Percentiles rank a stretch among this genome's conserved stretches.
Evolutionary conservation across 2,888 invertebrate genomes (phyloP).

Genomic region (Drosophila gaucha): DNA sequence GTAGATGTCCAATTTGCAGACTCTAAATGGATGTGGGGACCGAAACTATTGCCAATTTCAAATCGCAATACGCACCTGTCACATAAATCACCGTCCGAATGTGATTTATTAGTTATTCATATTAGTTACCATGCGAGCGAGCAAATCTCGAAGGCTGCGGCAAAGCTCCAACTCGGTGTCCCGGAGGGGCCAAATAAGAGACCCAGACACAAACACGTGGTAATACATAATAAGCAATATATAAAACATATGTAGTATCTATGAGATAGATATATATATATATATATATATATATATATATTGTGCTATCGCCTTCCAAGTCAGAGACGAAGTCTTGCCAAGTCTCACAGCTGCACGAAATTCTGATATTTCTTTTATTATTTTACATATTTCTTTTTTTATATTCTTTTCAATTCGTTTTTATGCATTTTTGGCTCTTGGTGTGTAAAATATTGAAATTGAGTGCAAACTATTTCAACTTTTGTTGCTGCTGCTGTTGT

Average conservation of each 20-base stretch:
- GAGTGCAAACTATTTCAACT: conserved; percentile 78
- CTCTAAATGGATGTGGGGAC: conserved; percentile 58
- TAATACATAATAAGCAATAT: conserved; percentile 76
- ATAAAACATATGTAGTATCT: conserved; percentile 76
- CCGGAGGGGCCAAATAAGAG: conserved; percentile 45
- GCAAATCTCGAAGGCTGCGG: conserved; percentile 37
- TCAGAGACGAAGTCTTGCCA: conserved; percentile 46
- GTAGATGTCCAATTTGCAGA: conserved; percentile 68
- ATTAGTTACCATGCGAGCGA: conserved; percentile 64
- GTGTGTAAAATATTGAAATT: conserved; percentile 77
- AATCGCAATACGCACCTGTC: conserved; percentile 79
- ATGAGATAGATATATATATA: conserved; percentile 50
- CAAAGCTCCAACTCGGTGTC: conserved; percentile 30
- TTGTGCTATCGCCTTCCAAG: conserved; percentile 18
- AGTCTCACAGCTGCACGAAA: conserved; percentile 53
- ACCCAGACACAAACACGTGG: conserved; percentile 55
- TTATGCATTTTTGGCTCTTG: conserved; percentile 22
- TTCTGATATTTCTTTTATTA: conserved; percentile 32
- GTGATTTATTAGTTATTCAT: conserved; percentile 79
- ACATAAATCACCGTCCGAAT: conserved; percentile 74
- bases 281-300: conserved; percentile 63
- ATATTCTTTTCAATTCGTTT: conserved; percentile 5
- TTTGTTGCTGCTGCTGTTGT: conserved; percentile 20
- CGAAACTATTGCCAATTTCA: conserved; percentile 74
- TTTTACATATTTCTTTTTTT: conserved; percentile 20